These are phyloP conservation scores for Ornithorhynchus anatinus DNA, from an alignment of 2,113 vertebrate species.

Conservation along the genomic window DNA sequence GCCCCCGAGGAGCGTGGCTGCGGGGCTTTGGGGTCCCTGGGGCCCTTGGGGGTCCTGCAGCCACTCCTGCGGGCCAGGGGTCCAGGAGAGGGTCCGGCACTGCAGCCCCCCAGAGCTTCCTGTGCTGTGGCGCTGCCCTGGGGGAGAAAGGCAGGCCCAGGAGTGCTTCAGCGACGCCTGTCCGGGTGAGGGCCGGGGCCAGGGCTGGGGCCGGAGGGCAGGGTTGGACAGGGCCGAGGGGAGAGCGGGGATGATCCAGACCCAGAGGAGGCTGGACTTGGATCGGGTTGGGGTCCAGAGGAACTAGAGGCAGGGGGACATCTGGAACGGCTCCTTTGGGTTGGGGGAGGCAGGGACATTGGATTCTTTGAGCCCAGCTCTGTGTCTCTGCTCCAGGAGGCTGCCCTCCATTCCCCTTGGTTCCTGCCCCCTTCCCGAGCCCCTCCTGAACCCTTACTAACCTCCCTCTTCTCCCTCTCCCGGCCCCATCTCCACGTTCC, in stretches of 20 bases:
- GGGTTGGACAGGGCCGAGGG: background rate
- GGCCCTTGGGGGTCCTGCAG: conserved; percentile 80
- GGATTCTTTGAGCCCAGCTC: background rate
- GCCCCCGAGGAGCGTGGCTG: conserved; percentile 73
- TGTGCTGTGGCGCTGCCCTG: conserved; percentile 68
- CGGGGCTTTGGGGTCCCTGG: conserved; percentile 82
- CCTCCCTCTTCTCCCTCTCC: background rate
- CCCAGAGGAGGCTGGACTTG: background rate
- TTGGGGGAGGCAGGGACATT: background rate
- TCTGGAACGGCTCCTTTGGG: background rate
- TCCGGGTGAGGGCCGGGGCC: conserved; percentile 59
- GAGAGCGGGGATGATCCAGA: rapidly evolving
- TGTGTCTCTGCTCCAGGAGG: background rate
- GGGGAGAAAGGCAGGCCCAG: conserved; percentile 67
- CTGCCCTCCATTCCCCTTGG: background rate
- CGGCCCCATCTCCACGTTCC: rapidly evolving
- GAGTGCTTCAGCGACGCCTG: conserved; percentile 83
- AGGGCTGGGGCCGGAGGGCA: rapidly evolving
- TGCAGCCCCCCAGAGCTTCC: conserved; percentile 60
- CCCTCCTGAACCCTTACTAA: rapidly evolving
- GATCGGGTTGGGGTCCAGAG: background rate
- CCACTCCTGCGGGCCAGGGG: conserved; percentile 75
- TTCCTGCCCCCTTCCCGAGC: rapidly evolving
- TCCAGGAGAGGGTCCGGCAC: conserved; percentile 62
- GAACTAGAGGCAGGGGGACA: background rate